Base-by-base conservation (phyloP, 2,113 vertebrate species). In the Dipodomys spectabilis region DNA sequence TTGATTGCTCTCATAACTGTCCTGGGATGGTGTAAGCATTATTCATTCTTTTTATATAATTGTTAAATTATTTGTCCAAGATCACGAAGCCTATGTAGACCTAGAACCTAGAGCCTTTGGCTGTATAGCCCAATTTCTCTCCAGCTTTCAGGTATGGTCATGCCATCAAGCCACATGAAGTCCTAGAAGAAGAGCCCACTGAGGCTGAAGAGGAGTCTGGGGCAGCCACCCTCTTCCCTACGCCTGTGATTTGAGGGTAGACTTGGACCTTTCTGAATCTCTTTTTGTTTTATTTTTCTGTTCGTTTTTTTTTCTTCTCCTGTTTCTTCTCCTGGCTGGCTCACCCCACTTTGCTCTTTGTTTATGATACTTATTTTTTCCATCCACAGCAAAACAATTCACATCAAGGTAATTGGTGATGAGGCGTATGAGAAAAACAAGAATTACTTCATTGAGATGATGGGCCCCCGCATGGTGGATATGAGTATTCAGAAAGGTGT, bases 401-500 rank as follows among this genome's bases (percentile, higher is more conserved):
- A 98, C 98, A 98, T 99, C 98, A 98, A 98, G 97, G 98, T 99
- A 98, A 98, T 98, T 98, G 98, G 98, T 98, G 98, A 98, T 98
- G 98, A 99, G 98, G 98, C 98, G 74, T 99, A 99, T 99, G 98
- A 98, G 96, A 98, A 99, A 98, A 98, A 97, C 98, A 98, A 99
- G 98, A 99, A 97, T 98, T 98, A 98, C 98, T 98, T 98, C 98
- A 98, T 99, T 98, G 98, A 98, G 98, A 98, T 99, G 98, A 98
- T 98, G 98, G 98, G 97, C 90, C 98, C 98, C 97, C 98, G 97
- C 97, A 98, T 98, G 98, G 98, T 99, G 98, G 98, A 99, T 98
- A 98, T 99, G 98, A 98, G 98, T 98, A 98, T 98, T 98, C 98
- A 98, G 98, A 99, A 99, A 99, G 98, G 98, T 98, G 98, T 98